These are phyloP conservation scores for Rhinoraja longicauda DNA, from an alignment of 2,797 vertebrate genomes.

Conservation along the genomic window DNA sequence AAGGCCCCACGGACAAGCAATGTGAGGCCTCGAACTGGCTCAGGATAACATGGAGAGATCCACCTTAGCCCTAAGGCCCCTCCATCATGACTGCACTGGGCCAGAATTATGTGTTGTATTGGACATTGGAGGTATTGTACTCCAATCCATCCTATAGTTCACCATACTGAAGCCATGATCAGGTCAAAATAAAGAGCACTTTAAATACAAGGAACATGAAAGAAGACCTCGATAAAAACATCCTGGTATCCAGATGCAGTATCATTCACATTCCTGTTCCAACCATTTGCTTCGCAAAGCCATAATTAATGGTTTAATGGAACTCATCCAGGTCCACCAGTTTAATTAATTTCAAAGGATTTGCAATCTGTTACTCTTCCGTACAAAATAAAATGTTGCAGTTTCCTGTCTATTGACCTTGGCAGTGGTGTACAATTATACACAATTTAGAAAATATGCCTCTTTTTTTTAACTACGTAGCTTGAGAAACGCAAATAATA, in stretches of 20 bases:
- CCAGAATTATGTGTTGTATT: background rate
- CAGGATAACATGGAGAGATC: background rate
- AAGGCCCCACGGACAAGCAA: background rate
- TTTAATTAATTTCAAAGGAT: constrained; percentile 22
- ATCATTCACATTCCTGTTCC: background rate
- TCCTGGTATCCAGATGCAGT: background rate
- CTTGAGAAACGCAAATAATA: constrained; percentile 54
- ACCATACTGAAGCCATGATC: background rate
- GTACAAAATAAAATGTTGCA: background rate
- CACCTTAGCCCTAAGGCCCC: background rate
- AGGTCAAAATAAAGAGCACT: background rate
- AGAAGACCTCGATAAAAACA: background rate
- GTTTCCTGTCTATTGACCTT: constrained; percentile 6
- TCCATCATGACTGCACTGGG: background rate
- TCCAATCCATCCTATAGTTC: background rate
- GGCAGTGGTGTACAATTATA: too few species aligned
- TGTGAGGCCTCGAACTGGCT: background rate
- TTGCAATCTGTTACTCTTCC: constrained; percentile 11
- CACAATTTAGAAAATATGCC: constrained; percentile 43
- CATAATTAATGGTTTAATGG: constrained; percentile 19
- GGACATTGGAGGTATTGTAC: too few species aligned
- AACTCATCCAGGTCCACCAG: too few species aligned
- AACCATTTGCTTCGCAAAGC: background rate
- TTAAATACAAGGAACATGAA: background rate
- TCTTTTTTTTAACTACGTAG: constrained; percentile 47